Conservation (phyloP, 2,888 invertebrate species). For the Pristionchus maxplancki region DNA sequence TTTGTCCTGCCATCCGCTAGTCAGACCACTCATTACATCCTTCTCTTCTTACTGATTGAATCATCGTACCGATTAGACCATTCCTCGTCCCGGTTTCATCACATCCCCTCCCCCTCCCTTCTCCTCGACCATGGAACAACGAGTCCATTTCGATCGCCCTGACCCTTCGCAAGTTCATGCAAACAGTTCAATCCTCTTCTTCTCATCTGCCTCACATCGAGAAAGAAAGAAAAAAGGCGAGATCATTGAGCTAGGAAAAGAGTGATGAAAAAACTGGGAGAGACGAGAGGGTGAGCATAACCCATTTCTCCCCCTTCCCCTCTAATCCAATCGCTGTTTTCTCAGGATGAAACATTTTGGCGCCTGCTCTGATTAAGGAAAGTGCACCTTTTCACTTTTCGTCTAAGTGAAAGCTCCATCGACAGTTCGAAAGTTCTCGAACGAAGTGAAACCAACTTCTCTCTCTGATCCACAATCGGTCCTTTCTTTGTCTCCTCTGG, state of each 20-base stretch:
- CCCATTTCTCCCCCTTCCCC: constrained; percentile 29
- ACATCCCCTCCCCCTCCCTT: not conserved
- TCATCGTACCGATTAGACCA: not conserved
- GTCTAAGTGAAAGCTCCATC: not conserved
- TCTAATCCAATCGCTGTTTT: constrained; percentile 29
- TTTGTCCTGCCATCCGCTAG: not conserved
- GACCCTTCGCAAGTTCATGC: not conserved
- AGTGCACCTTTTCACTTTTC: not conserved
- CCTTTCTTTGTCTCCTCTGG: not conserved
- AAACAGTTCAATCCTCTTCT: constrained; percentile 16
- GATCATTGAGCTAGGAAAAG: constrained; percentile 2
- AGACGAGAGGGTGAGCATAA: constrained; percentile 25
- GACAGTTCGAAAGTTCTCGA: not conserved
- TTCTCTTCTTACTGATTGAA: not conserved
- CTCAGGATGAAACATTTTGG: constrained; percentile 36
- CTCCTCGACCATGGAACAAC: not conserved
- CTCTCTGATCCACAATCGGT: not conserved
- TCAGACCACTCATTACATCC: not conserved
- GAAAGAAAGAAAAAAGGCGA: not conserved
- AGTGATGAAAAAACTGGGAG: constrained; percentile 31
- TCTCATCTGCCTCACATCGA: not conserved
- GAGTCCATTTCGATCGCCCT: not conserved
- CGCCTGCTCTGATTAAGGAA: constrained; percentile 21
- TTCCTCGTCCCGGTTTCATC: not conserved
- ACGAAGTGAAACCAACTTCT: not conserved